Evolutionary conservation across 2,797 vertebrate species (phyloP).

Genomic region (Manis crassicaudata): DNA sequence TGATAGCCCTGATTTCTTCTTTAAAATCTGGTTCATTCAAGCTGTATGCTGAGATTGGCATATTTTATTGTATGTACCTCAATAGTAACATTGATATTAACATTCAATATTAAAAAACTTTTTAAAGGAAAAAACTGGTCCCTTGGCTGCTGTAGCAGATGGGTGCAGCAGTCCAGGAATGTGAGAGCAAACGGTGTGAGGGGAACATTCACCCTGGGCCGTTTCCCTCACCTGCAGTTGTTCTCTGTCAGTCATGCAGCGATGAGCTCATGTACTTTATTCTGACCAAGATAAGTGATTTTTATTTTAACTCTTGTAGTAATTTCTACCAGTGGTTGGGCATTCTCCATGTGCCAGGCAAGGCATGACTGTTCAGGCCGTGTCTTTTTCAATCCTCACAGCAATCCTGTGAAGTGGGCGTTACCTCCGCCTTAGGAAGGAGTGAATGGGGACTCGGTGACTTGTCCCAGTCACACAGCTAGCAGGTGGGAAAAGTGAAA

Average conservation of each 20-base stretch:
- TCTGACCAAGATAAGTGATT: neutral
- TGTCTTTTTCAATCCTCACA: neutral
- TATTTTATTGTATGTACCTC: no score
- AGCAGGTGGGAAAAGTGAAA: neutral
- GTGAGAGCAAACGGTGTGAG: fast-evolving
- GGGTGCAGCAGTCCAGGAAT: neutral
- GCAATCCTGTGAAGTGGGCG: neutral
- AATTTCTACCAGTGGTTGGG: neutral
- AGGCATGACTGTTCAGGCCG: neutral
- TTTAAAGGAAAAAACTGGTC: neutral
- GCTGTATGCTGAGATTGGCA: no score
- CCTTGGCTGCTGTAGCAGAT: neutral
- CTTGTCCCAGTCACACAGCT: neutral
- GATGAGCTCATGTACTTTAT: neutral
- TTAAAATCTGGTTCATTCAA: neutral
- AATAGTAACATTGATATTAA: no score
- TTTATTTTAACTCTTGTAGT: neutral
- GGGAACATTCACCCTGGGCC: neutral
- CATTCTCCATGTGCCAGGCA: neutral
- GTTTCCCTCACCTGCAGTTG: neutral
- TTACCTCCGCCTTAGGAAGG: neutral
- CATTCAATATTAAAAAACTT: no score
- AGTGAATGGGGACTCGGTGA: neutral
- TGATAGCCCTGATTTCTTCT: neutral
- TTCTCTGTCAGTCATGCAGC: neutral